Percentiles rank a stretch among this genome's conserved stretches.
These are phyloP conservation scores for Beris morrisii DNA, from an alignment of 2,888 invertebrate genomes.

Conservation along the genomic window DNA sequence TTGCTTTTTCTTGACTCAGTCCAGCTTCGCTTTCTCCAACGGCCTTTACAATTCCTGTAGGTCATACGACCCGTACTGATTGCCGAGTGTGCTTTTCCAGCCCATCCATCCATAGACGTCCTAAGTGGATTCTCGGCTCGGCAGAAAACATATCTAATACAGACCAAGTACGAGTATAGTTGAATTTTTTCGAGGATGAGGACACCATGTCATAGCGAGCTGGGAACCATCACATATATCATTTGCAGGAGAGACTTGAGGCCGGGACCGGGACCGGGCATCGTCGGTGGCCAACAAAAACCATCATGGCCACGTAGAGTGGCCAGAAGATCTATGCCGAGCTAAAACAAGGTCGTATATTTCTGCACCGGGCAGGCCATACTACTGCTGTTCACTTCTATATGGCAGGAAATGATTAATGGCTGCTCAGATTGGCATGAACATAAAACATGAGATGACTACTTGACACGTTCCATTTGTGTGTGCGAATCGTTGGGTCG, in stretches of 20 bases:
- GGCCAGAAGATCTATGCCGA: neutral
- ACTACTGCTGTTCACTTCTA: too few relatives aligned
- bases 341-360: neutral
- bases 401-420: conserved; percentile 35
- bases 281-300: too few relatives aligned
- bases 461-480: conserved; percentile 38
- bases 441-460: conserved; percentile 34
- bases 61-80: conserved; percentile 8
- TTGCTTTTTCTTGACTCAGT: conserved; percentile 17
- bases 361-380: conserved; percentile 7
- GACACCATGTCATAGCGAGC: too few relatives aligned
- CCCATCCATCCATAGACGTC: too few relatives aligned
- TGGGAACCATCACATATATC: too few relatives aligned
- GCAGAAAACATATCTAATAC: too few relatives aligned
- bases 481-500: conserved; percentile 9
- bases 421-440: conserved; percentile 33
- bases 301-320: too few relatives aligned
- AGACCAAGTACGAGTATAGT: too few relatives aligned
- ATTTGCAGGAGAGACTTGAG: too few relatives aligned
- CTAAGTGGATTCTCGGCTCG: too few relatives aligned
- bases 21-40: neutral
- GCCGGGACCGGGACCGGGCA: too few relatives aligned
- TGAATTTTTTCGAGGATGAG: too few relatives aligned
- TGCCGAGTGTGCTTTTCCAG: neutral
- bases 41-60: neutral